Percentiles rank a stretch among this genome's conserved stretches.
phyloP scores from a whole-genome alignment of 1,140 invertebrate species.

The Rhagoletis zephyria region DNA sequence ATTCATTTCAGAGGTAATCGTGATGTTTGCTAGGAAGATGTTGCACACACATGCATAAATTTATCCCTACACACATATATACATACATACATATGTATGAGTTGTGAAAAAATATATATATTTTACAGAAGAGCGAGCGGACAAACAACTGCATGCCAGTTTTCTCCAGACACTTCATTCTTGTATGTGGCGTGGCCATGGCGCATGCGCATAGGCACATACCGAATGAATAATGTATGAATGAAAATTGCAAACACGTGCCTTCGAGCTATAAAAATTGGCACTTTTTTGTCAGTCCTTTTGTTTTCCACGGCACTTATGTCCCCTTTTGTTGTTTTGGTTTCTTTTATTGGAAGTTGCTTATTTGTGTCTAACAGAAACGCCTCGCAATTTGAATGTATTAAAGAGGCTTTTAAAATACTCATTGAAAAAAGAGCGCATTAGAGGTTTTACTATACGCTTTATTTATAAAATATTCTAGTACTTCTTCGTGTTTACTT shows the following conservation, averaged over 20 bases:
- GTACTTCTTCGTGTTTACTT: too few species aligned
- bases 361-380: neutral
- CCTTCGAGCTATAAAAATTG: slow-evolving; percentile 70
- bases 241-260: slow-evolving; percentile 72
- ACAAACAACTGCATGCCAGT: neutral
- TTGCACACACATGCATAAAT: too few species aligned
- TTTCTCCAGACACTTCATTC: neutral
- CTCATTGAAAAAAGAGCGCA: neutral
- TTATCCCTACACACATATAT: too few species aligned
- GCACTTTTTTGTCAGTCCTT: slow-evolving; percentile 61
- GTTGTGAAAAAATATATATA: too few species aligned
- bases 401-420: slow-evolving; percentile 30
- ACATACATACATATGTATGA: too few species aligned
- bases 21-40: too few species aligned
- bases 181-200: slow-evolving; percentile 1
- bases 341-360: slow-evolving; percentile 29
- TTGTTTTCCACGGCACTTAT: neutral
- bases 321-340: neutral
- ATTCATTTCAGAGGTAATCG: too few species aligned
- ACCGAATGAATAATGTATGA: slow-evolving; percentile 73
- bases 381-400: slow-evolving; percentile 4
- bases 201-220: slow-evolving; percentile 58
- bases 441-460: too few species aligned
- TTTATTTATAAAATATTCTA: too few species aligned
- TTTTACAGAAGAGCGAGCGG: neutral